Conservation (phyloP, 2,888 invertebrate species). For the Nowickia ferox region DNA sequence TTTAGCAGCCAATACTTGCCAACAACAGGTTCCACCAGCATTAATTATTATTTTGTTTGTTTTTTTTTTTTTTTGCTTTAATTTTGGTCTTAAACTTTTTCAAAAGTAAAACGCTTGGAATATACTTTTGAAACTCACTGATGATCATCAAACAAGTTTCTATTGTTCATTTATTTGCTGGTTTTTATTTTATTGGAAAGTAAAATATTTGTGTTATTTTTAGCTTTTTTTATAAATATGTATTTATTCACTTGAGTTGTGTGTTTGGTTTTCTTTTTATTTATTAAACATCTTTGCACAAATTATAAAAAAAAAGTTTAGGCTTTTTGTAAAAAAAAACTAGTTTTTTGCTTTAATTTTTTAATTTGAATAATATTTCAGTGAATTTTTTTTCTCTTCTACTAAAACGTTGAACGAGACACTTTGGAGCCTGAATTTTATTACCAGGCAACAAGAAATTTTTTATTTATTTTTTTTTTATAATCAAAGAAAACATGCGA, state of each 20-base stretch:
- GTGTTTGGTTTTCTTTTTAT: conserved; percentile 24
- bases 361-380: conserved; percentile 15
- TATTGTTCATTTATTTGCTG: not conserved
- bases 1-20: conserved; percentile 30
- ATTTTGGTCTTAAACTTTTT: conserved; percentile 16
- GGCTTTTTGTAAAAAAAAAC: conserved; percentile 37
- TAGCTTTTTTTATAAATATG: conserved; percentile 27
- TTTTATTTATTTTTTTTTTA: not conserved
- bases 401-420: conserved; percentile 50
- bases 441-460: conserved; percentile 9
- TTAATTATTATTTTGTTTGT: conserved; percentile 59
- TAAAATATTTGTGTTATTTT: conserved; percentile 26
- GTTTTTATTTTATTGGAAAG: conserved; percentile 42
- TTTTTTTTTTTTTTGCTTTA: conserved; percentile 5
- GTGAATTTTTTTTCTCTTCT: not conserved
- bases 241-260: conserved; percentile 39
- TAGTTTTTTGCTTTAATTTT: conserved; percentile 47
- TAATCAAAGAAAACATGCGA: not conserved
- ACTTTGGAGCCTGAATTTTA: conserved; percentile 53
- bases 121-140: conserved; percentile 10
- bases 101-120: conserved; percentile 16
- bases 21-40: conserved; percentile 54
- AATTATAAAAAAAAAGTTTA: conserved; percentile 7
- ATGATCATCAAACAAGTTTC: conserved; percentile 50
- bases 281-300: conserved; percentile 19